Evolutionary conservation across 2,888 invertebrate species (phyloP), one percentile per base, ranked within the genome.

Genomic region (Caenorhabditis auriculariae): DNA sequence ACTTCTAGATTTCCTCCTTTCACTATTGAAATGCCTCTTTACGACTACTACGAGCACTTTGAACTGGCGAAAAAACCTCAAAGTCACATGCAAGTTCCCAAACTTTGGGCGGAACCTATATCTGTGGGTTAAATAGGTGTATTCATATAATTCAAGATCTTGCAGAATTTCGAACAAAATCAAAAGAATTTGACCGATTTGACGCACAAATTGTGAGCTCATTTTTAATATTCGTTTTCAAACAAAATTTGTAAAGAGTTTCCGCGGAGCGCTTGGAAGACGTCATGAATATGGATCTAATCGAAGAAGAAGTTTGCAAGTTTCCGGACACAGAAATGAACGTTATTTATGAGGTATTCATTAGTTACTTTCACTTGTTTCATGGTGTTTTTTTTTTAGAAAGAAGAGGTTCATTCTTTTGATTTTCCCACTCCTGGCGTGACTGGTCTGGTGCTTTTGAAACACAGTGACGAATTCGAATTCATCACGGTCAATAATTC

Each of bases 391-490:
- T 12, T 50, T 6, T 50, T 52, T 37, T 21, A 55, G 38, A 41
- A 44, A 0, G 21, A 26, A n/a, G 54, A 42, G 6, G 61, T 57
- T 3, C 54, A 56, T 7, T 43, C 56, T 0, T 61, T 49, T 37
- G 61, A 61, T 24, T 56, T 56, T 45, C 41, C 50, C 2, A 41
- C 57, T 28, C 61, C 61, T n/a, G 61, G 61, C 12, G 53, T 61
- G 6, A 61, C 56, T 32, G 61, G 56, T n/a, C n/a, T n/a, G 29
- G 45, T 61, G 26, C 42, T 61, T 49, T 56, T 52, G 17, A 44
- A 41, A n/a, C 46, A 54, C n/a, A 15, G 46, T 3, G n/a, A 41
- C 1, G 5, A 47, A 6, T n/a, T 35, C 4, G 19, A 17, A 5
- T n/a, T n/a, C n/a, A n/a, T n/a, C n/a, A n/a, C n/a, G n/a, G n/a